Evolutionary conservation across 2,797 vertebrate species (phyloP).

Genomic region (Babyrousa celebensis): DNA sequence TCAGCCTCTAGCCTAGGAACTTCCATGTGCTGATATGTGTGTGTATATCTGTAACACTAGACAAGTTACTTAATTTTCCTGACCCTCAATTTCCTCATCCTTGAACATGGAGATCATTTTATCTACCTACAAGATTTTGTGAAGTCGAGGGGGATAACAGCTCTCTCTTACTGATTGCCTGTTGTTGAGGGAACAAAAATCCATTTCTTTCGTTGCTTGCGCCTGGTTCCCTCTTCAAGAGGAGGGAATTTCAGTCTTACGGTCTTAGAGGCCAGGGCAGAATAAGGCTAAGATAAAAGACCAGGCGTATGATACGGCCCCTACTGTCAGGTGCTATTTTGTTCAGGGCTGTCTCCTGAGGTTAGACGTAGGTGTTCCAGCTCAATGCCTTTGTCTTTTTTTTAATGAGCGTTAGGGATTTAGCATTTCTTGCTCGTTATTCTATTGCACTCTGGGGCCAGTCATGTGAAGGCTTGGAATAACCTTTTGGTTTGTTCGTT

Average conservation of each 20-base stretch:
- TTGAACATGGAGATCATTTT: not conserved
- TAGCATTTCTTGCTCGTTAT: slow-evolving; percentile 16
- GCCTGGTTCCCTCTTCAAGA: not conserved
- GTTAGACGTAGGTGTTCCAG: not conserved
- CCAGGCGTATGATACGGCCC: not conserved
- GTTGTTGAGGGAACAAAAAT: not conserved
- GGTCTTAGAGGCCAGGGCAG: not conserved
- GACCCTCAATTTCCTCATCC: not conserved
- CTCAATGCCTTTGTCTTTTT: not conserved
- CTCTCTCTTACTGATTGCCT: not conserved
- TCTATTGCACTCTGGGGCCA: not conserved
- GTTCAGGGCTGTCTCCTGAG: not conserved
- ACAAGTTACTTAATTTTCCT: not conserved
- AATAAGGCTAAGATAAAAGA: not conserved
- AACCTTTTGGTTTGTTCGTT: slow-evolving; percentile 32
- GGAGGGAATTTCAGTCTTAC: not conserved
- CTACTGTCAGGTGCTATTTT: not conserved
- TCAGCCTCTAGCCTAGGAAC: too few relatives aligned
- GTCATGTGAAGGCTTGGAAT: not conserved
- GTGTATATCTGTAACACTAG: not conserved
- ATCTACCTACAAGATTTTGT: not conserved
- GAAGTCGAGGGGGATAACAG: not conserved
- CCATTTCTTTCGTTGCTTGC: not conserved
- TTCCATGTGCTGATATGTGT: too few relatives aligned
- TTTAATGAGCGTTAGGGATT: not conserved